Evolutionary conservation across 35 echinoderm and acorn worm genomes (phyloP), one percentile per base, ranked within the genome.

Genomic region (Apostichopus californicus): DNA sequence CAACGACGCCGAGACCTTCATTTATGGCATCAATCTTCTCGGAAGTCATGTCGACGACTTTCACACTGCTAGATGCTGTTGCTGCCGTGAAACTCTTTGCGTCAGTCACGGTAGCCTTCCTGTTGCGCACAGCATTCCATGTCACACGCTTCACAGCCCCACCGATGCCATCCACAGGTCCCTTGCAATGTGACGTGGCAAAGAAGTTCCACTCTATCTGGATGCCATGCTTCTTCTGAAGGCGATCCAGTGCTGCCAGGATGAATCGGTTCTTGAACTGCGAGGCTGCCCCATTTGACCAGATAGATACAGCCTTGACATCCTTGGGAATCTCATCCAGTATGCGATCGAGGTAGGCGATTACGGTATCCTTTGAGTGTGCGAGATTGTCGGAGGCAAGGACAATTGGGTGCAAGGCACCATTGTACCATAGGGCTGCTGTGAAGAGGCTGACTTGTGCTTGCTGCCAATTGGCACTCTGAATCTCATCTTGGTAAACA

Each of bases 301-400:
- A 91, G 75, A 78, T 78, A 15, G 26, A 55, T n/a, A 91, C 56
- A 20, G 13, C 78, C 20, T 17, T 12, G 5, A 86, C 52, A 8
- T 78, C 65, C 12, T 46, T 14, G 26, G 87, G 56, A 7, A 94
- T 56, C n/a, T 77, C 83, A 91, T 94, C 93, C 18, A 73, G 20
- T 24, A 91, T 46, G 24, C 22, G 13, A 9, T 34, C 53, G 52
- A 91, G 28, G 65, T 78, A 17, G 9, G n/a, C 5, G 3, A 53
- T 78, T 15, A 11, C 18, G 8, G 78, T 55, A 12, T 14, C 15
- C 9, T 7, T 6, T 15, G 78, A n/a, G 59, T 20, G 17, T 18
- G 63, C 86, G 25, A 58, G n/a, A 55, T 77, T 26, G 53, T 46
- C 56, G 5, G 86, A 6, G 86, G 61, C n/a, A 20, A 88, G 24